phyloP scores from a whole-genome alignment of 2,888 invertebrate species.

The Scaptomyza tumidula region DNA sequence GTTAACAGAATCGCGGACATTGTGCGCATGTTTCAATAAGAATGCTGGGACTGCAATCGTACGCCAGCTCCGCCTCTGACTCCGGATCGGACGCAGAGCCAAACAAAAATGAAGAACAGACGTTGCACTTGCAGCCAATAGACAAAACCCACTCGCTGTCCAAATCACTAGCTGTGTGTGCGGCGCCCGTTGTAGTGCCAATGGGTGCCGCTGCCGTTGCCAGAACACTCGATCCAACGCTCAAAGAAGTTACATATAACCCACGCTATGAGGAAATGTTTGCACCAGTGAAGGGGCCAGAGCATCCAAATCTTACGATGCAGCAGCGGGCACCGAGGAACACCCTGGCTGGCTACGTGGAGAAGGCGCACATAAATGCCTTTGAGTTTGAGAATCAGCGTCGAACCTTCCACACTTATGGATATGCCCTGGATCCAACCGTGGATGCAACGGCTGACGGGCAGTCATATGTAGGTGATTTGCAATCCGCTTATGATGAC shows the following conservation, averaged over 20 bases:
- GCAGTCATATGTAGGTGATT: conserved; percentile 86
- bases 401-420: conserved; percentile 96
- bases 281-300: conserved; percentile 95
- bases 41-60: conserved; percentile 91
- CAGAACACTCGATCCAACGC: conserved; percentile 90
- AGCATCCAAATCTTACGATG: conserved; percentile 96
- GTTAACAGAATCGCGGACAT: conserved; percentile 67
- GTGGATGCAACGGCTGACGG: conserved; percentile 87
- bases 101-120: conserved; percentile 69
- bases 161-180: conserved; percentile 89
- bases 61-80: conserved; percentile 88
- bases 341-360: conserved; percentile 96
- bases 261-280: conserved; percentile 97
- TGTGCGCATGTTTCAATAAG: conserved; percentile 53
- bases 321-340: conserved; percentile 95
- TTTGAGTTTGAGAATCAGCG: conserved; percentile 99
- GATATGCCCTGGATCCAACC: conserved; percentile 97
- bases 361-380: conserved; percentile 96
- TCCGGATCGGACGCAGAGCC: conserved; percentile 86
- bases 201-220: conserved; percentile 90
- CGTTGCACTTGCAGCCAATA: conserved; percentile 87
- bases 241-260: conserved; percentile 94
- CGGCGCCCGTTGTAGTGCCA: conserved; percentile 93
- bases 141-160: conserved; percentile 86
- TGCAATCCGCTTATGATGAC: conserved; percentile 89